A percentile compares a stretch with the other conserved stretches of the same genome.
phyloP scores from a whole-genome alignment of 2,888 invertebrate species.

The Neoaliturus tenellus region DNA sequence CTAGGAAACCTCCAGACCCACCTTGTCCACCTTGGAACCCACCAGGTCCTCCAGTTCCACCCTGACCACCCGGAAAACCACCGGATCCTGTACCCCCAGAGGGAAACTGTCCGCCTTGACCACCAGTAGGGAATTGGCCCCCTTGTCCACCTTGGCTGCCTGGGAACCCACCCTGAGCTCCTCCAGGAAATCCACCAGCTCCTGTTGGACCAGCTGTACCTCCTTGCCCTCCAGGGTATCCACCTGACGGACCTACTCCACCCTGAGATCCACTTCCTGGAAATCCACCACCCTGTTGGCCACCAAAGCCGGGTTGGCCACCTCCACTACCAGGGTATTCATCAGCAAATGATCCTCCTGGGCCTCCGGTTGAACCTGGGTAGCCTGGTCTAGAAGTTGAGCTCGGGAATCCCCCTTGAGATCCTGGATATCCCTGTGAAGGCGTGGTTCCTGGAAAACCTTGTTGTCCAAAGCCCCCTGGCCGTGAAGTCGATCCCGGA shows the following conservation, averaged over 20 bases:
- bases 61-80: slow-evolving; percentile 53
- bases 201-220: background rate
- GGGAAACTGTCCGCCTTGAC: slow-evolving; percentile 63
- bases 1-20: slow-evolving; percentile 66
- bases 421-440: slow-evolving; percentile 66
- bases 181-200: slow-evolving; percentile 19
- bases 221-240: slow-evolving; percentile 54
- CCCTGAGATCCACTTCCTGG: slow-evolving; percentile 61
- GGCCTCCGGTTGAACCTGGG: slow-evolving; percentile 63
- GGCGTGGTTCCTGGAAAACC: slow-evolving; percentile 62
- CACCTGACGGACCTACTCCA: slow-evolving; percentile 59
- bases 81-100: slow-evolving; percentile 62
- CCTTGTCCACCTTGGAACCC: slow-evolving; percentile 69
- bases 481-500: slow-evolving; percentile 60
- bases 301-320: background rate
- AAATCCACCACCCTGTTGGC: slow-evolving; percentile 19
- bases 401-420: slow-evolving; percentile 65
- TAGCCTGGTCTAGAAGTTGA: slow-evolving; percentile 64
- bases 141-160: slow-evolving; percentile 39
- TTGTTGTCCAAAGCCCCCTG: slow-evolving; percentile 49
- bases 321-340: slow-evolving; percentile 64
- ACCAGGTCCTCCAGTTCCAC: slow-evolving; percentile 67
- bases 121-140: slow-evolving; percentile 65
- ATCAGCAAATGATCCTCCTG: slow-evolving; percentile 57
- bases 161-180: slow-evolving; percentile 17